Base-by-base conservation (phyloP, 30 jellyfish, hydroid and myxozoan genomes). In the Turritopsis rubra region DNA sequence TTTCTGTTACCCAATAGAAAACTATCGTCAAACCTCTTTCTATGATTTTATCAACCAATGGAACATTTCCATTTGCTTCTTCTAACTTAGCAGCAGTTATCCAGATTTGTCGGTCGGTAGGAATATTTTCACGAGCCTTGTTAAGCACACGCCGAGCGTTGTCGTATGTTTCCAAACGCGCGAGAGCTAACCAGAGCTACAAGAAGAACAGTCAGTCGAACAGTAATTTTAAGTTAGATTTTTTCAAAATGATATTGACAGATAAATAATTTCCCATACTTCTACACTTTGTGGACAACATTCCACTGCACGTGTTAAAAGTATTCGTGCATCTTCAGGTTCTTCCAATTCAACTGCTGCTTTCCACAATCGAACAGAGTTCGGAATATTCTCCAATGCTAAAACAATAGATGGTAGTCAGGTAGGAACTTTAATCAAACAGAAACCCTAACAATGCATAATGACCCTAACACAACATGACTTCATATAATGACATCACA, bases 251-350 rank as follows among this genome's bases (percentile, higher is more conserved):
- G 5, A 3, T 41, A 5, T 41, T 41, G 13, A 41, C 60, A 41
- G 13, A 5, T 41, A 41, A 13, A 3, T 13, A 41, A 13, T 41
- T 52, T 8, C 8, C 21, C 79, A 8, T 31, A 93, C 97, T 95
- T 94, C 99, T 0, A 94, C 99, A 86, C 99, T 94, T 79, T 88
- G 97, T 13, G 99, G 99, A 65, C 99, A 94, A 71, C 99, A 94
- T 80, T 94, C 99, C 17, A 94, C 99, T 0, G 99, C 97, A 68
- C 99, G 81, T 52, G 96, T 52, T 28, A 94, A 84, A 75, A 94
- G 75, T 7, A 89, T 89, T 7, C 88, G 85, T 1, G 99, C 99
- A 86, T 94, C 99, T 29, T 84, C 97, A 5, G 99, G 99, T 5
- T 94, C 99, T 86, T 94, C 99, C 20, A 94, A 83, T 70, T 94